Evolutionary conservation across 2,113 vertebrate genomes (phyloP).

Genomic region (Atrichornis clamosus): DNA sequence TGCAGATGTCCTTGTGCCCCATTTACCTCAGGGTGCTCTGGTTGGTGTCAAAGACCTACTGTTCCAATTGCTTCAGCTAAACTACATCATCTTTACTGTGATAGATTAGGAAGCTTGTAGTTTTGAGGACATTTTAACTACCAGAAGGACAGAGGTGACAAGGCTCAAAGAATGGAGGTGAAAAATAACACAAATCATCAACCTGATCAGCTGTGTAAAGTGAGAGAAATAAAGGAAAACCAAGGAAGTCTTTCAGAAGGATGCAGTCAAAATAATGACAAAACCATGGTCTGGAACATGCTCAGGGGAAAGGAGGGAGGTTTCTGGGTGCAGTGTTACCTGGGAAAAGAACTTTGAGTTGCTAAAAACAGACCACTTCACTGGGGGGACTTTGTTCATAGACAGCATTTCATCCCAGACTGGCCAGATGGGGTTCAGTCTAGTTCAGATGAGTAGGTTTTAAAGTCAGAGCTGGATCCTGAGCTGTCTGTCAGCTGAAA

Average conservation of each 20-base stretch:
- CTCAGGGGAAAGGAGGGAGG: not conserved
- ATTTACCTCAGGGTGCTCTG: not conserved
- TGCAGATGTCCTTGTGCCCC: not conserved
- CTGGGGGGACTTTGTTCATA: accelerated
- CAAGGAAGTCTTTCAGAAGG: not conserved
- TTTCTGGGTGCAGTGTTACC: not conserved
- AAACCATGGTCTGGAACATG: accelerated
- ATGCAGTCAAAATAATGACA: not conserved
- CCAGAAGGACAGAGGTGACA: not conserved
- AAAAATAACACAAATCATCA: not conserved
- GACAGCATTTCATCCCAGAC: not conserved
- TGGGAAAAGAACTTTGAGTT: not conserved
- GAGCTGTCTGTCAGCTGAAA: not conserved
- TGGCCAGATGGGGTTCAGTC: not conserved
- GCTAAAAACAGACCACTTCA: not conserved
- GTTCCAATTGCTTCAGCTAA: not conserved
- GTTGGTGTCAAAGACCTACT: not conserved
- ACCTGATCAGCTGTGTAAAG: not conserved
- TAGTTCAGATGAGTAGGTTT: not conserved
- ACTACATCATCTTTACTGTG: not conserved
- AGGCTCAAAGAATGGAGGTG: not conserved
- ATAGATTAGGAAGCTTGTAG: not conserved
- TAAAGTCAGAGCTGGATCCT: not conserved
- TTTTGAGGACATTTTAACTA: not conserved
- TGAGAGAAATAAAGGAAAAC: not conserved